Conservation (phyloP, 2,888 invertebrate species). For the Dolichomitus sp. region DNA sequence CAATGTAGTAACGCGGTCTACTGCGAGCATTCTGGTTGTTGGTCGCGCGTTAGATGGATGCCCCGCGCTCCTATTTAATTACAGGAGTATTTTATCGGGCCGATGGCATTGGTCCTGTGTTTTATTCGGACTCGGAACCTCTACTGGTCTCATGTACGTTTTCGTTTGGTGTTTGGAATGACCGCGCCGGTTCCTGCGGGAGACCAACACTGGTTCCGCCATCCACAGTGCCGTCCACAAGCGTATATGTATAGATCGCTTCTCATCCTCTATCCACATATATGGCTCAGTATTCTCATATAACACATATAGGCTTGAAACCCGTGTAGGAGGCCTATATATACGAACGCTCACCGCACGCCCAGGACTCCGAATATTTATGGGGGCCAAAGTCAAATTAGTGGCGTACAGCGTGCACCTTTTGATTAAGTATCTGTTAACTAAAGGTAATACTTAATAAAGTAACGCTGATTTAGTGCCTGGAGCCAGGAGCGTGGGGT, state of each 20-base stretch:
- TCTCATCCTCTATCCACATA: constrained; percentile 27
- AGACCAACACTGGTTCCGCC: constrained; percentile 63
- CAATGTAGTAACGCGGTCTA: constrained; percentile 35
- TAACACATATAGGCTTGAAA: constrained; percentile 21
- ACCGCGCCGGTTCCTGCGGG: constrained; percentile 68
- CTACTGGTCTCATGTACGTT: constrained; percentile 68
- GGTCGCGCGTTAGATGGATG: constrained; percentile 77
- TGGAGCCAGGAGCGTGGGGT: constrained; percentile 62
- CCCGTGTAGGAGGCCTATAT: constrained; percentile 9
- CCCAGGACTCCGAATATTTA: constrained; percentile 84
- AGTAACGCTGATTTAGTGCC: constrained; percentile 86
- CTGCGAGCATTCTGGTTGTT: constrained; percentile 36
- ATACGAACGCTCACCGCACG: constrained; percentile 62
- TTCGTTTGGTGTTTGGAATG: constrained; percentile 78
- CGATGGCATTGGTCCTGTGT: constrained; percentile 80
- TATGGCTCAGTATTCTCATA: constrained; percentile 27
- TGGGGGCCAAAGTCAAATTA: constrained; percentile 86
- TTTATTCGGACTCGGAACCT: constrained; percentile 70
- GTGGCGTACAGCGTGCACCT: constrained; percentile 86
- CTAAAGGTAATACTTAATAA: constrained; percentile 86
- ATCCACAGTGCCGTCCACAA: constrained; percentile 1
- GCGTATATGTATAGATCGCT: constrained; percentile 21
- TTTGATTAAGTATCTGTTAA: constrained; percentile 87
- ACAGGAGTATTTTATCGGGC: constrained; percentile 85
- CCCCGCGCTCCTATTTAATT: constrained; percentile 83